Evolutionary conservation across 2,888 invertebrate genomes (phyloP).

Genomic region (Tyria jacobaeae): DNA sequence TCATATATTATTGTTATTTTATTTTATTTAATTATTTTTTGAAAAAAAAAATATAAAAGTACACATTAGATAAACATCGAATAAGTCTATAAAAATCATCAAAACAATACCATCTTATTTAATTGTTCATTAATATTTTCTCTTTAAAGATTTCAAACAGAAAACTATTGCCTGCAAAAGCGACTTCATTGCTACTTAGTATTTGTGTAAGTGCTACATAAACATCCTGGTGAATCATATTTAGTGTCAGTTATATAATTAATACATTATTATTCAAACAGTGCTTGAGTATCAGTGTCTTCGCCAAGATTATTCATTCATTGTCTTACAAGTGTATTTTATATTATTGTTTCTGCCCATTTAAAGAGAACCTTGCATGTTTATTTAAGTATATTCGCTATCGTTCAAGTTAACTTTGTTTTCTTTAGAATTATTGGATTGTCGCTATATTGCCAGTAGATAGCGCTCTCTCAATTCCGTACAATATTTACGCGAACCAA

Average conservation of each 20-base stretch:
- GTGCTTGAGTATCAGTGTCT: slow-evolving; percentile 44
- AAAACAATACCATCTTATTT: no score
- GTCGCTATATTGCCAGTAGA: background rate
- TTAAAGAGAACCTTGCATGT: background rate
- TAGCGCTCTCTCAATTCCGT: background rate
- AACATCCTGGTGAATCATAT: slow-evolving; percentile 24
- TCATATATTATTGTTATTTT: no score
- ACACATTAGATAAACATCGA: no score
- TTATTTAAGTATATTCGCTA: background rate
- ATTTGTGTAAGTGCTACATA: slow-evolving; percentile 25
- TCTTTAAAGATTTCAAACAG: slow-evolving; percentile 35
- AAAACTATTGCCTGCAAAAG: slow-evolving; percentile 25
- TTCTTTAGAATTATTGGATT: no score
- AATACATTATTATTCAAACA: slow-evolving; percentile 24
- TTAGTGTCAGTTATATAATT: slow-evolving; percentile 33
- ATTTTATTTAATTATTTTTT: no score
- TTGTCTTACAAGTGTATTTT: slow-evolving; percentile 6
- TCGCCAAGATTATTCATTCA: slow-evolving; percentile 58
- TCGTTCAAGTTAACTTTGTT: background rate
- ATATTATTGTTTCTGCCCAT: background rate
- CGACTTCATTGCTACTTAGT: slow-evolving; percentile 26
- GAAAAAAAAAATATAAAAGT: no score
- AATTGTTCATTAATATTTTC: slow-evolving; percentile 29
- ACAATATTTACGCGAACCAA: background rate
- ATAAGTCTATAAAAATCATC: no score